phyloP scores from a whole-genome alignment of 2,888 invertebrate species.

The Scaptomyza parva region DNA sequence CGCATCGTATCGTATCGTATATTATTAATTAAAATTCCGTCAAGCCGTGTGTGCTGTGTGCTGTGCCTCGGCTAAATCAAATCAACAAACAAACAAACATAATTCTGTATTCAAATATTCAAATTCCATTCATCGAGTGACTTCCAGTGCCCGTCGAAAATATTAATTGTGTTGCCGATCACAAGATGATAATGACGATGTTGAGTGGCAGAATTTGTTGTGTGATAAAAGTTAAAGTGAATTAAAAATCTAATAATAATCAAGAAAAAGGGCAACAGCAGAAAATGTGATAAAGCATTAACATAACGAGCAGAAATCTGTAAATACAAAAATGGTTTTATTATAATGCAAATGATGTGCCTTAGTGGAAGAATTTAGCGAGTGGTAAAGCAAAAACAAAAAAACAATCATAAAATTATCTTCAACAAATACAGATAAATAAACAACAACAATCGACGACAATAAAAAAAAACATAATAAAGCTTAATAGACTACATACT shows the following conservation, averaged over 20 bases:
- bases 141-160: slow-evolving; percentile 49
- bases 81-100: slow-evolving; percentile 26
- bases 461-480: slow-evolving; percentile 54
- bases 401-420: slow-evolving; percentile 2
- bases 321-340: slow-evolving; percentile 55
- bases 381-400: slow-evolving; percentile 42
- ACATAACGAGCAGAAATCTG: slow-evolving; percentile 27
- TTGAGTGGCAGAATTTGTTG: slow-evolving; percentile 48
- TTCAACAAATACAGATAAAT: slow-evolving; percentile 13
- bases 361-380: slow-evolving; percentile 54
- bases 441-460: slow-evolving; percentile 27
- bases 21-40: slow-evolving; percentile 77
- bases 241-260: slow-evolving; percentile 21
- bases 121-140: slow-evolving; percentile 75
- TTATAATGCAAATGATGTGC: slow-evolving; percentile 73
- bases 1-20: slow-evolving; percentile 54
- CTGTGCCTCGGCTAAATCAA: slow-evolving; percentile 46
- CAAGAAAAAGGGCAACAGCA: slow-evolving; percentile 37
- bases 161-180: slow-evolving; percentile 43
- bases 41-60: slow-evolving; percentile 44
- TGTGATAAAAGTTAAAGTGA: slow-evolving; percentile 45
- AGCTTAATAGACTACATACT: slow-evolving; percentile 40
- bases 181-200: slow-evolving; percentile 27
- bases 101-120: slow-evolving; percentile 67
- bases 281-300: slow-evolving; percentile 36